These are phyloP conservation scores for Gambusia yucatana DNA, from an alignment of 2,797 vertebrate species.

Conservation along the genomic window DNA sequence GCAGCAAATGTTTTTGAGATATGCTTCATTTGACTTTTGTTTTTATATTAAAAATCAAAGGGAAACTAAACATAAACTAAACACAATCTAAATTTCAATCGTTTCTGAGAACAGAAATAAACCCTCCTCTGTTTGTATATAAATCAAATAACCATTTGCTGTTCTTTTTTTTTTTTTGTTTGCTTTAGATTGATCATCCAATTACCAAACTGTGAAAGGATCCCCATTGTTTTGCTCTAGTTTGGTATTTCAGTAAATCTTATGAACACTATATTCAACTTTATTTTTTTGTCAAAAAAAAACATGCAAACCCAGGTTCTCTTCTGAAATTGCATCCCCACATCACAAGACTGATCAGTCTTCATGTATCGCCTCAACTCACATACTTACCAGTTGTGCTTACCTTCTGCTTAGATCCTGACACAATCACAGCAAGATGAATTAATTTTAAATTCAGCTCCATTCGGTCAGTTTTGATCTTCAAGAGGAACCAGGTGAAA, in stretches of 20 bases:
- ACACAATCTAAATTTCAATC: not conserved
- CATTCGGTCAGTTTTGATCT: conserved; percentile 65
- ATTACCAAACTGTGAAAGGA: not conserved
- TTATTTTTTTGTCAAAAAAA: not conserved
- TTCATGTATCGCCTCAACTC: conserved; percentile 70
- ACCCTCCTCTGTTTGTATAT: not conserved
- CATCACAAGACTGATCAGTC: conserved; percentile 62
- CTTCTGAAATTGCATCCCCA: conserved; percentile 62
- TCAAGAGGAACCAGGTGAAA: conserved; percentile 69
- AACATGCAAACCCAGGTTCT: conserved; percentile 45
- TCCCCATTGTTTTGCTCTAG: not conserved
- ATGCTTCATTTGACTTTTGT: not conserved
- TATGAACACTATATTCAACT: not conserved
- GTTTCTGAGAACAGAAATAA: not conserved
- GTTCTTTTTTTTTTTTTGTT: not conserved
- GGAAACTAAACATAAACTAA: not conserved
- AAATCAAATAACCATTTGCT: not conserved
- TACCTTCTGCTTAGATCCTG: conserved; percentile 14
- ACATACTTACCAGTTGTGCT: conserved; percentile 1
- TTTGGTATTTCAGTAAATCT: not conserved
- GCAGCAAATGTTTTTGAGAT: not conserved
- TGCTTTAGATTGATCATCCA: not conserved
- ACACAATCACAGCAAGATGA: conserved; percentile 47
- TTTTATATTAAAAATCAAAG: not conserved
- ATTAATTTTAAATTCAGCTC: conserved; percentile 68